Evolutionary conservation across 1,140 invertebrate genomes (phyloP), one percentile per base, ranked within the genome.

Genomic region (Adoxophyes honmai): DNA sequence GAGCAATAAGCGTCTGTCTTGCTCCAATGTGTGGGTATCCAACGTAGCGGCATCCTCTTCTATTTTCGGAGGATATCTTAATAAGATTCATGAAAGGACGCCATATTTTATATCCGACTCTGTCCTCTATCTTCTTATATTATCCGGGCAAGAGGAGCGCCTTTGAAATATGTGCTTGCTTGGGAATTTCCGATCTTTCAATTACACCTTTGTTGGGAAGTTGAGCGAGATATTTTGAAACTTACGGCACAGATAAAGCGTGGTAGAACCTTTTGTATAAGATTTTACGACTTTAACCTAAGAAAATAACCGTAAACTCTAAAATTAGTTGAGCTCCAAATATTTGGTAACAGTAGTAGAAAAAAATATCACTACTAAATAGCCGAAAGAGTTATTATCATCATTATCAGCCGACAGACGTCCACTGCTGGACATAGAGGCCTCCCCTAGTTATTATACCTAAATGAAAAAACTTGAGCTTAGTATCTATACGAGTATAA

Each of bases 41-140:
- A 5, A 0, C 4, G 67, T 77, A 63, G 18, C 38, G 38, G 36
- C 34, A 37, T 85, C 80, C 57, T 70, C 53, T 58, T 86, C 83
- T 11, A 63, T 88, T 85, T 86, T 86, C 74, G 90, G 86, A 86
- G 90, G 91, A 92, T 92, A 92, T 92, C 91, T 92, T 92, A 92
- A 92, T 92, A 92, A 92, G 91, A 92, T 92, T 92, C 91, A 92
- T 92, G 91, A 92, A 92, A 92, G 91, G 91, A 90, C 90, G 90
- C 91, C 90, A 91, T 92, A 92, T 92, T 92, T 92, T 92, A 92
- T 92, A 91, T 91, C 90, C 90, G 84, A 90, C 80, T 86, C 85
- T 86, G 86, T 90, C 87, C 85, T 90, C 87, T 90, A 90, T 90
- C 87, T 90, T 80, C 83, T 89, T 89, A 90, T 89, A 90, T 90